Evolutionary conservation across 2,888 invertebrate genomes (phyloP).

Genomic region (Acleris laterana): DNA sequence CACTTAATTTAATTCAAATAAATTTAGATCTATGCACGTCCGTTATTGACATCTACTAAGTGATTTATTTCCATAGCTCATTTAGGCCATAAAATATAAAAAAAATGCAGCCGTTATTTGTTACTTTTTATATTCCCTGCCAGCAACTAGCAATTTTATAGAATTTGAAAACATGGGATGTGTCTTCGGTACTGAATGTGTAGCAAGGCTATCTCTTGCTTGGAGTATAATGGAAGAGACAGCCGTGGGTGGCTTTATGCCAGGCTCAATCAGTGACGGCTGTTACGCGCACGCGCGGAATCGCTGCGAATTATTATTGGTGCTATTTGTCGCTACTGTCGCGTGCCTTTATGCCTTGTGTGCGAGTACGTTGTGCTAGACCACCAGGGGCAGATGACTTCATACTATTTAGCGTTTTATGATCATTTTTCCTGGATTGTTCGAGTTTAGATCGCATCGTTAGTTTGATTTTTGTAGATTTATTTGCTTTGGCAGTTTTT

Average conservation of each 20-base stretch:
- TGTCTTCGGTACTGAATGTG: background rate
- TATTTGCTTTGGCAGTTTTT: no score
- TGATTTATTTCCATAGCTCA: slow-evolving; percentile 64
- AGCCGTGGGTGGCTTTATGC: slow-evolving; percentile 75
- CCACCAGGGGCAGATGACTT: slow-evolving; percentile 44
- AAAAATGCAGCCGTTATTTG: background rate
- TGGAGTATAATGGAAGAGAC: slow-evolving; percentile 63
- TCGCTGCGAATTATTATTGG: slow-evolving; percentile 68
- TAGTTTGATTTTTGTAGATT: background rate
- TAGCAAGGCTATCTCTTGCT: slow-evolving; percentile 40
- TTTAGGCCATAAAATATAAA: slow-evolving; percentile 39
- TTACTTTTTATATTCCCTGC: background rate
- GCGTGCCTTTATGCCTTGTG: slow-evolving; percentile 12
- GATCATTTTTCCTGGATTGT: background rate
- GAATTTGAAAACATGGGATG: no score
- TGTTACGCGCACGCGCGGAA: slow-evolving; percentile 73
- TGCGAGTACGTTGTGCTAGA: slow-evolving; percentile 35
- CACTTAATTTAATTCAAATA: slow-evolving; percentile 66
- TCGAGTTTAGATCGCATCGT: background rate
- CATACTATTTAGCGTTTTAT: slow-evolving; percentile 10
- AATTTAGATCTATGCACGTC: slow-evolving; percentile 57
- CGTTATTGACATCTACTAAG: slow-evolving; percentile 65
- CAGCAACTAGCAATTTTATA: no score
- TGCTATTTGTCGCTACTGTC: slow-evolving; percentile 65
- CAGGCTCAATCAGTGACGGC: slow-evolving; percentile 72